These are phyloP conservation scores for Actenoides lindsayi DNA, from an alignment of 2,113 vertebrate species.

Conservation along the genomic window DNA sequence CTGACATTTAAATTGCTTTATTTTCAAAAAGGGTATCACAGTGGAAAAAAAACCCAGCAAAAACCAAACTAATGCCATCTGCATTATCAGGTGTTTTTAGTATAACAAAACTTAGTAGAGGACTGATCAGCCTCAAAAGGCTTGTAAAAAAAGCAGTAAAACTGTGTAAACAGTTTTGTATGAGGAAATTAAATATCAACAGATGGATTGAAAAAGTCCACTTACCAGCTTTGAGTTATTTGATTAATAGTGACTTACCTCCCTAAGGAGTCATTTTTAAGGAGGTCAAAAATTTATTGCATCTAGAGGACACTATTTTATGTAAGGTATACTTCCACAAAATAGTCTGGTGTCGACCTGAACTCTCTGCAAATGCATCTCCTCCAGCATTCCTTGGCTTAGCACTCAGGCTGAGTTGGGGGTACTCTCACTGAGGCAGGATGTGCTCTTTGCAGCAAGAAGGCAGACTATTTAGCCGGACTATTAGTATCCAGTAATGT, in stretches of 20 bases:
- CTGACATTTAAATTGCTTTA: neutral
- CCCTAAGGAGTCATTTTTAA: neutral
- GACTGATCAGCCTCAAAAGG: neutral
- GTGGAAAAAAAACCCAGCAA: neutral
- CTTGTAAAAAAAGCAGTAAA: neutral
- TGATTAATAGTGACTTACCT: neutral
- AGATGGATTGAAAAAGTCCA: neutral
- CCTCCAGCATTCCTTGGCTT: neutral
- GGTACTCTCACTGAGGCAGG: neutral
- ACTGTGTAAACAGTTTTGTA: neutral
- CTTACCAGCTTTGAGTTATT: neutral
- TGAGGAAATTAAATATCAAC: neutral
- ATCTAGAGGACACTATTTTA: neutral
- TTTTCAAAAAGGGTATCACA: neutral
- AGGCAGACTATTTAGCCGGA: neutral
- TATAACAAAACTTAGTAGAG: neutral
- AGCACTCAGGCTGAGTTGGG: fast-evolving
- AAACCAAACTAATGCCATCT: neutral
- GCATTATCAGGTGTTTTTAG: neutral
- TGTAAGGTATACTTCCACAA: neutral
- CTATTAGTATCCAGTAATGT: neutral
- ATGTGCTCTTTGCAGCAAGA: neutral
- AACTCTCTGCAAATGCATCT: neutral
- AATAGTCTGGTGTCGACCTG: neutral
- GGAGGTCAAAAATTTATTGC: neutral